Evolutionary conservation across 1,140 invertebrate species (phyloP), one percentile per base, ranked within the genome.

Genomic region (Sipha flava): DNA sequence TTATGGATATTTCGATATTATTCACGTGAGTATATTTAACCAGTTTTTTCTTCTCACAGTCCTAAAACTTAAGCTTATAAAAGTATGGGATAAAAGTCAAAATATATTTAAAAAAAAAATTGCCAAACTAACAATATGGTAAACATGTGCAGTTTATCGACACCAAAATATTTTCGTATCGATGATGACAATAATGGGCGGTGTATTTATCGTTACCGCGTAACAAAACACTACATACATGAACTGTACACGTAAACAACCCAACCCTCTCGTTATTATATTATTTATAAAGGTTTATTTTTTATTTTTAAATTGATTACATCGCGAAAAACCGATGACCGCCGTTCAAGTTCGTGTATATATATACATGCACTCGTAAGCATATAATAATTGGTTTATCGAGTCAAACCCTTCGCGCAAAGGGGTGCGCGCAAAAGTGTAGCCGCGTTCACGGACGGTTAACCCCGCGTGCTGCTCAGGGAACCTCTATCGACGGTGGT

Each of bases 341-440:
- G 49, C 43, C 29, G 68, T 72, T 31, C 26, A 21, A 26, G 18
- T 12, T 23, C 16, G 9, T 10, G 3, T 45, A 47, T 6, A 1
- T 12, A 0, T 26, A 18, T 23, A 34, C 23, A 16, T 37, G 43
- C 14, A 52, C 14, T 12, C 21, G 3, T 57, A 57, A 57, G 72
- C 52, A 21, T 40, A 40, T 57, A 77, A 77, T 77, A 77, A 77
- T 77, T 77, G 73, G 73, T 77, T 59, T 77, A 59, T 77, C 73
- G 73, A 77, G 73, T 77, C 73, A 77, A 77, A 59, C 52, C 34
- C 31, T 37, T 37, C 47, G 12, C 10, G 7, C 14, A 26, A 18
- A 29, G 7, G 40, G 66, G 66, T n/a, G 40, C 21, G 12, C 18
- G 7, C 18, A 45, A 26, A 59, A 52, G 47, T 73, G 47, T 73